Base-by-base conservation (phyloP, 2,113 vertebrate species). In the Ascaphus truei region DNA sequence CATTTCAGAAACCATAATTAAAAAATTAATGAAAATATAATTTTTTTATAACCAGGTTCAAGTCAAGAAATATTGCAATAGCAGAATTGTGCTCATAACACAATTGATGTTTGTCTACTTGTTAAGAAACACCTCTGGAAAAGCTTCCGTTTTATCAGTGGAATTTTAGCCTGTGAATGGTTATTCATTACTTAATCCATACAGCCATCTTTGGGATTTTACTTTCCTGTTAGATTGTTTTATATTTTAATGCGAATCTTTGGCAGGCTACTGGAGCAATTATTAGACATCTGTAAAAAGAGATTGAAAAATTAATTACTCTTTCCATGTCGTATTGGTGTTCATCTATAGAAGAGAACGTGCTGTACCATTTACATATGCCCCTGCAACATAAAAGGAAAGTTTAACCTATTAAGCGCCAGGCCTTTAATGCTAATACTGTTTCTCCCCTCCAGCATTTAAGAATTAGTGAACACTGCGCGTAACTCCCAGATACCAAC, bases 301-400 rank as follows among this genome's bases (percentile, higher is more conserved):
- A 94, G 95, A 96, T 89, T 94, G 91, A 95, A 96, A 96, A 96
- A 97, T 95, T 93, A 94, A 98, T 97, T 92, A 94, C 86, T 85
- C 79, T 91, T 92, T 92, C 89, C 84, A 91, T 90, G 89, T 92
- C 87, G 86, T 91, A 89, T 86, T 91, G 91, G 75, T 77, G 83
- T 80, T 84, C n/a, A 36, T 59, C 85, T 86, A 87, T 86, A 88
- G 83, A 86, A 85, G 85, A 87, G 92, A 93, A 92, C 79, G 80
- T 81, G 81, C 79, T 76, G 75, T 58, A 72, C 71, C 65, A 71
- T 64, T 67, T 52, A 12, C 27, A 78, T 72, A 77, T 68, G 74
- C 13, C 74, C 74, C 68, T 75, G 64, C 71, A 74, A 52, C 80
- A 72, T 0, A 15, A 4, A 41, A 34, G 81, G 75, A 81, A 85